Conservation (phyloP, 2,797 vertebrate species). For the Pteronotus mesoamericanus region DNA sequence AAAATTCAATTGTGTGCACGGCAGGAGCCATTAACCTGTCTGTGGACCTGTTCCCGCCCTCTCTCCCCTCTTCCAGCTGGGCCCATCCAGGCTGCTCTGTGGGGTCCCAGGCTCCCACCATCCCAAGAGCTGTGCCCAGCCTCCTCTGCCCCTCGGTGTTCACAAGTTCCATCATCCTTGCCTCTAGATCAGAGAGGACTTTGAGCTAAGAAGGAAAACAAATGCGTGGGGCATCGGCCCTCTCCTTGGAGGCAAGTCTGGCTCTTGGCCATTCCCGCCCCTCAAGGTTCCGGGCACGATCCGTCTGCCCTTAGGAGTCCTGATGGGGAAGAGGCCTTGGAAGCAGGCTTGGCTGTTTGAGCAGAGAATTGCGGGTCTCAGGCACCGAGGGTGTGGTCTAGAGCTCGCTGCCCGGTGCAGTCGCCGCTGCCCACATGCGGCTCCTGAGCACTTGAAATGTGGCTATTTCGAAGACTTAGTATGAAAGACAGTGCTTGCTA, state of each 20-base stretch:
- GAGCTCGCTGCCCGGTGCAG: not conserved
- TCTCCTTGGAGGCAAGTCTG: not conserved
- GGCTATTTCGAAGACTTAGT: not conserved
- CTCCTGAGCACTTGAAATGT: not conserved
- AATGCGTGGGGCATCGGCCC: accelerated
- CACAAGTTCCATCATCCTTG: not conserved
- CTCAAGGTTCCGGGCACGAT: not conserved
- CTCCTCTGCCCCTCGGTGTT: not conserved
- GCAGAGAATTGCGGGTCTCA: not conserved
- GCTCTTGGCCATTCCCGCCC: not conserved
- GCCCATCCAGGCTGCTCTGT: not conserved
- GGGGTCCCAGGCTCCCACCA: accelerated
- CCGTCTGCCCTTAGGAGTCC: not conserved
- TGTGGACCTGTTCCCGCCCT: conserved; percentile 63
- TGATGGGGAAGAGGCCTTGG: not conserved
- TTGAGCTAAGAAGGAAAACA: not conserved
- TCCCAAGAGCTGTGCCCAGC: not conserved
- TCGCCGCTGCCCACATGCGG: not conserved
- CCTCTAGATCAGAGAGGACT: not conserved
- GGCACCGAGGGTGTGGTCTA: not conserved
- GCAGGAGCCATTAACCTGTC: conserved; percentile 81
- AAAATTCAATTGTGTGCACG: conserved; percentile 77
- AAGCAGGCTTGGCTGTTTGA: not conserved
- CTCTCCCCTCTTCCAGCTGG: not conserved
- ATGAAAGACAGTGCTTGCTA: not conserved